phyloP scores from a whole-genome alignment of 2,888 invertebrate species.

The Neocrepidodera transversa region DNA sequence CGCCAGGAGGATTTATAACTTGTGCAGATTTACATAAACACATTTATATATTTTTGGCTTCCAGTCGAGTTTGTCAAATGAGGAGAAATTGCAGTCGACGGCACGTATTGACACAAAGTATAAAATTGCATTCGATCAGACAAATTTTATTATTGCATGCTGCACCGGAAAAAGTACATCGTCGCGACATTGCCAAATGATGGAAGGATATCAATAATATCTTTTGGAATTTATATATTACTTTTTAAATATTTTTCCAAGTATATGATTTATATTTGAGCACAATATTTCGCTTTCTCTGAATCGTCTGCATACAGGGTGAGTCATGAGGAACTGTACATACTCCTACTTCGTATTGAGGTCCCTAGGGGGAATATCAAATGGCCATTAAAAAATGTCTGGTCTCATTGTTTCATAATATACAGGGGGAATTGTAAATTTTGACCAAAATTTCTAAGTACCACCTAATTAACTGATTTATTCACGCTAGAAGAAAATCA shows the following conservation, averaged over 20 bases:
- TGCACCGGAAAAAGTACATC: neutral
- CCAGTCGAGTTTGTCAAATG: slow-evolving; percentile 12
- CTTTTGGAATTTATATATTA: neutral
- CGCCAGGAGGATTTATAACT: slow-evolving; percentile 4
- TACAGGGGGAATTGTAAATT: too few relatives aligned
- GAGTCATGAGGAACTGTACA: too few relatives aligned
- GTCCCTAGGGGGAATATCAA: too few relatives aligned
- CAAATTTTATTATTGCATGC: slow-evolving; percentile 7
- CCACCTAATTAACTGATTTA: too few relatives aligned
- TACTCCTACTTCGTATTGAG: too few relatives aligned
- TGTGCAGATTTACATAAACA: slow-evolving; percentile 1
- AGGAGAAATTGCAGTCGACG: slow-evolving; percentile 10
- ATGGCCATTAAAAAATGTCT: too few relatives aligned
- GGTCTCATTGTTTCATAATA: too few relatives aligned
- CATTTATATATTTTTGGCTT: slow-evolving; percentile 10
- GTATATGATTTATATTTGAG: neutral
- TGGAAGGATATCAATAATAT: neutral
- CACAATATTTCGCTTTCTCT: neutral
- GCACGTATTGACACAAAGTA: slow-evolving; percentile 4
- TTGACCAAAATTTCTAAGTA: too few relatives aligned
- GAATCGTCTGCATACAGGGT: too few relatives aligned
- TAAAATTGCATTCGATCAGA: slow-evolving; percentile 8
- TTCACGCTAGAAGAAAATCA: too few relatives aligned
- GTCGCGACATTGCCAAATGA: neutral
- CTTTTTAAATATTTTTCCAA: neutral